phyloP scores from a whole-genome alignment of 2,113 vertebrate species.

The Apteryx owenii region DNA sequence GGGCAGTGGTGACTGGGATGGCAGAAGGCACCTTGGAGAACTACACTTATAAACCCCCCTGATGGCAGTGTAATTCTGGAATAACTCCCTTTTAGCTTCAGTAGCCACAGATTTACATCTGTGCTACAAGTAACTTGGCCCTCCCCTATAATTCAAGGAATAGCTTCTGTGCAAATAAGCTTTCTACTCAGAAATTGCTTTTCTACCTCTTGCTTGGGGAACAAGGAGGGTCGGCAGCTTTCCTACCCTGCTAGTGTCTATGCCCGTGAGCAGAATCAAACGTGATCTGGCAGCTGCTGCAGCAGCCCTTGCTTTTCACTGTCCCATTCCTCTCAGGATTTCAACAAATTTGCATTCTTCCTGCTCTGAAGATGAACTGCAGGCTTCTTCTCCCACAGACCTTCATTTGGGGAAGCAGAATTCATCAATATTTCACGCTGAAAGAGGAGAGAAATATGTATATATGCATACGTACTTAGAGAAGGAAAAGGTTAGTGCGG shows the following conservation, averaged over 20 bases:
- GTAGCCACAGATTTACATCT: conserved; percentile 30
- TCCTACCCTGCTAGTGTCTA: conserved; percentile 15
- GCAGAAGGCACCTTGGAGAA: conserved; percentile 9
- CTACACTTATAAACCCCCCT: not conserved
- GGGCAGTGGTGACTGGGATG: not conserved
- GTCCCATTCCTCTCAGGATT: conserved; percentile 51
- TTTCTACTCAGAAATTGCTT: not conserved
- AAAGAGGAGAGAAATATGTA: conserved; percentile 23
- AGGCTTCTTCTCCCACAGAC: conserved; percentile 31
- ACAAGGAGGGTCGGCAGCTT: not conserved
- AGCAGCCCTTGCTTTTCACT: not conserved
- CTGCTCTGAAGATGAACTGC: conserved; percentile 39
- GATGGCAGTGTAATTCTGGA: conserved; percentile 24
- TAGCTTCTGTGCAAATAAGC: not conserved
- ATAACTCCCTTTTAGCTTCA: conserved; percentile 47
- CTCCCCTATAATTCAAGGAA: conserved; percentile 8
- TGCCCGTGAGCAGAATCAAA: not conserved
- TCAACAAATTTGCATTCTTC: conserved; percentile 47
- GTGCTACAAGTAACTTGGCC: not conserved
- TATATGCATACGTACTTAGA: not conserved
- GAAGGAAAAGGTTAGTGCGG: not conserved
- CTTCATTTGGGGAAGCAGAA: conserved; percentile 47
- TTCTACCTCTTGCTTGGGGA: not conserved
- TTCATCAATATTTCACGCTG: conserved; percentile 71
- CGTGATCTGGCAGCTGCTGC: conserved; percentile 45